Evolutionary conservation across 1,140 invertebrate species (phyloP).

Genomic region (Magallana angulata): DNA sequence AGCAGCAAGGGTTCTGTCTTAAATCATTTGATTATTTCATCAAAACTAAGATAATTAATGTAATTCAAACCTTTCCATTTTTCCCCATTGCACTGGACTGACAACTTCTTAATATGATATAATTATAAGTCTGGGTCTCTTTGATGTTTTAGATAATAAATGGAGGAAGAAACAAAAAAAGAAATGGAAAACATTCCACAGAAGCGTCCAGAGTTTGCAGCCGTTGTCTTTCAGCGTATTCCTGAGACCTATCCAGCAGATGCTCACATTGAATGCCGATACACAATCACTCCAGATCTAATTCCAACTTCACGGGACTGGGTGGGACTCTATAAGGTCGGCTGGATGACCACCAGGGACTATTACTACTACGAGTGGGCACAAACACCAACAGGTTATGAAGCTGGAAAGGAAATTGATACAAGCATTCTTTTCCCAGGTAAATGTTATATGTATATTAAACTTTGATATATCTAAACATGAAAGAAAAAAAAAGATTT

Average conservation of each 20-base stretch:
- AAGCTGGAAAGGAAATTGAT: slow-evolving; percentile 64
- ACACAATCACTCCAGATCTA: slow-evolving; percentile 72
- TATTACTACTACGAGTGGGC: slow-evolving; percentile 76
- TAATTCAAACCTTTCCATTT: no score
- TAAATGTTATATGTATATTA: slow-evolving; percentile 35
- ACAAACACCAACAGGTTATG: slow-evolving; percentile 62
- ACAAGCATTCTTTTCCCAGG: slow-evolving; percentile 70
- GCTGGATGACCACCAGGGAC: slow-evolving; percentile 72
- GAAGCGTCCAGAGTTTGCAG: slow-evolving; percentile 70
- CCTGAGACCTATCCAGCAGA: slow-evolving; percentile 75
- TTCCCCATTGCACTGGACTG: no score
- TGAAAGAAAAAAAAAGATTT: no score
- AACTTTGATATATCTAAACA: no score
- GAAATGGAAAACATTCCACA: not conserved
- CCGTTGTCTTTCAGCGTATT: slow-evolving; percentile 76
- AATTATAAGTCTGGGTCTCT: no score
- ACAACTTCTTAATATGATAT: no score
- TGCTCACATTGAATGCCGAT: slow-evolving; percentile 74
- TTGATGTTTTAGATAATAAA: not conserved
- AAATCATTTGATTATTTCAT: no score
- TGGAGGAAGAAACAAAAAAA: not conserved
- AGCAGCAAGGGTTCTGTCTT: no score
- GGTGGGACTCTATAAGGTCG: slow-evolving; percentile 77
- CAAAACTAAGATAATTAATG: no score
- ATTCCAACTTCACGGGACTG: slow-evolving; percentile 71